These are phyloP conservation scores for Arion vulgaris DNA, from an alignment of 1,140 invertebrate genomes.

Conservation along the genomic window DNA sequence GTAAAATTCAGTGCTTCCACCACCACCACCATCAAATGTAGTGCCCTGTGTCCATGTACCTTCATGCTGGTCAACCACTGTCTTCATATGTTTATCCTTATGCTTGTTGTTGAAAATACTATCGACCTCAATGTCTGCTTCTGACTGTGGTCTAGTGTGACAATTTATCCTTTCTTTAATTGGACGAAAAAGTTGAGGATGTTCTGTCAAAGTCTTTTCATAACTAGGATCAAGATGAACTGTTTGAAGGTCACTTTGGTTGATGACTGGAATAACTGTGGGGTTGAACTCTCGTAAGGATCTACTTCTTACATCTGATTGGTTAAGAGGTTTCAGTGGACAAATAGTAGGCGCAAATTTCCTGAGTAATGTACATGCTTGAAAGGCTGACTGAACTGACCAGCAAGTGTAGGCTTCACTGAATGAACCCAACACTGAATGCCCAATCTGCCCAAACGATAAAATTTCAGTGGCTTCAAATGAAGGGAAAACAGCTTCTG, in stretches of 20 bases:
- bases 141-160: background rate
- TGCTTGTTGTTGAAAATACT: background rate
- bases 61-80: background rate
- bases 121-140: background rate
- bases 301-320: background rate
- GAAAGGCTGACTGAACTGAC: conserved; percentile 17
- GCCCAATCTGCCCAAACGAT: background rate
- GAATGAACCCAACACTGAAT: background rate
- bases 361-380: background rate
- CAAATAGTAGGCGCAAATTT: background rate
- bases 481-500: background rate
- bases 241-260: background rate
- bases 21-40: background rate
- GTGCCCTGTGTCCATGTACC: background rate
- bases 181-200: background rate
- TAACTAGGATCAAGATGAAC: background rate
- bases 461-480: conserved; percentile 24
- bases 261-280: background rate
- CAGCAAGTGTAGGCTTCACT: conserved; percentile 3
- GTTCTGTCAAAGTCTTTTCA: background rate
- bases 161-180: background rate
- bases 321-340: background rate
- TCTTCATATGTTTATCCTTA: background rate
- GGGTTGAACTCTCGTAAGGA: background rate
- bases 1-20: too few species aligned